Percentiles rank a stretch among this genome's conserved stretches.
phyloP scores from a whole-genome alignment of 2,797 vertebrate genomes.

The Knipowitschia caucasica region DNA sequence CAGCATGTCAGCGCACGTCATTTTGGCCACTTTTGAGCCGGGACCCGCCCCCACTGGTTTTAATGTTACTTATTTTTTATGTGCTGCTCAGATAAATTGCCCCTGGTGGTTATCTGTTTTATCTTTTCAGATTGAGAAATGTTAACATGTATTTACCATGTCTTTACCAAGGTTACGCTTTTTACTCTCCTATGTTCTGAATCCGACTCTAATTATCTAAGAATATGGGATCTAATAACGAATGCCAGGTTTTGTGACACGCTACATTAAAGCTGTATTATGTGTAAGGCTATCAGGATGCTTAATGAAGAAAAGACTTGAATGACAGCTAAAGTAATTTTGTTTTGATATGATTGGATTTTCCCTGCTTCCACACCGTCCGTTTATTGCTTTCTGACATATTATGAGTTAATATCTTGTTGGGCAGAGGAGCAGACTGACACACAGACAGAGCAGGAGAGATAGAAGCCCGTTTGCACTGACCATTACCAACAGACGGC shows the following conservation, averaged over 20 bases:
- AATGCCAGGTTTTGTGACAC: background rate
- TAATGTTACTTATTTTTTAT: too few species aligned
- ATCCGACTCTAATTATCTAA: too few species aligned
- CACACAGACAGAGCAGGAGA: constrained; percentile 37
- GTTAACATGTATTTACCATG: background rate
- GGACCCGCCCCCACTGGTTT: too few species aligned
- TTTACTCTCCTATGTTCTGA: too few species aligned
- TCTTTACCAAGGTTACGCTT: too few species aligned
- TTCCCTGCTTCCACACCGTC: constrained; percentile 20
- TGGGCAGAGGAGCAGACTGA: constrained; percentile 22
- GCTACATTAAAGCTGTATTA: constrained; percentile 17
- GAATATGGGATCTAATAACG: background rate
- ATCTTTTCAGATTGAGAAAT: too few species aligned
- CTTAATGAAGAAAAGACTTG: constrained; percentile 19
- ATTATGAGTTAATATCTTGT: constrained; percentile 51
- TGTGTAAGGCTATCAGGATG: constrained; percentile 6
- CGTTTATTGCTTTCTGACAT: constrained; percentile 40
- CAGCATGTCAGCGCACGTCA: too few species aligned
- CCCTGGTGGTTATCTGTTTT: too few species aligned
- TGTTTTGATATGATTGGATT: constrained; percentile 43
- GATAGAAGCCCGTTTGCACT: constrained; percentile 21
- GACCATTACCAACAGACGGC: background rate
- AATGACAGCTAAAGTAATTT: constrained; percentile 43
- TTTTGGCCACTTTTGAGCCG: too few species aligned
- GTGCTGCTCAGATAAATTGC: too few species aligned